phyloP scores from a whole-genome alignment of 2,888 invertebrate species.

The Epiblema foenella region DNA sequence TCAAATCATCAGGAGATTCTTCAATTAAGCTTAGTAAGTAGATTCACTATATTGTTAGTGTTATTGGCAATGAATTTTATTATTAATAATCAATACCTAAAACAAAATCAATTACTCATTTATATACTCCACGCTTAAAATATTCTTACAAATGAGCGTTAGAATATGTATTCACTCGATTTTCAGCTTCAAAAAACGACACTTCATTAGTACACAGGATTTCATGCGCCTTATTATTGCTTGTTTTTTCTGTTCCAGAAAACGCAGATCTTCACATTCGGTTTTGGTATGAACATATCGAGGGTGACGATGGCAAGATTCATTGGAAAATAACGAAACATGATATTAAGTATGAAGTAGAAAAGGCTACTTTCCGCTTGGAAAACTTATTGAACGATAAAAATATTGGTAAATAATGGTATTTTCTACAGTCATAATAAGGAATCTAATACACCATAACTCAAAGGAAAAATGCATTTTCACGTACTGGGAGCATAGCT shows the following conservation, averaged over 20 bases:
- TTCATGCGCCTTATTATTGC: not conserved
- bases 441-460: no score
- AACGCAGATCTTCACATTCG: conserved; percentile 65
- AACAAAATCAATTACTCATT: no score
- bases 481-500: no score
- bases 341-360: conserved; percentile 70
- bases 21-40: conserved; percentile 68
- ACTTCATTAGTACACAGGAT: no score
- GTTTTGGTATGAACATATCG: conserved; percentile 68
- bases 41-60: not conserved
- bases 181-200: no score
- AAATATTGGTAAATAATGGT: conserved; percentile 59
- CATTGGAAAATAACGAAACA: conserved; percentile 71
- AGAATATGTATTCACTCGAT: no score
- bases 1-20: conserved; percentile 66
- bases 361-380: conserved; percentile 64
- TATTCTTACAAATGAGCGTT: no score
- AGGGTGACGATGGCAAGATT: conserved; percentile 63
- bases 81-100: no score
- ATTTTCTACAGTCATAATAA: not conserved
- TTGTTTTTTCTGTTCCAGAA: conserved; percentile 54
- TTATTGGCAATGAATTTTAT: not conserved
- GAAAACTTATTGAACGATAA: conserved; percentile 70
- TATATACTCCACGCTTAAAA: no score
- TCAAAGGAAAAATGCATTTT: no score